These are phyloP conservation scores for Polymixis flavicincta DNA, from an alignment of 2,888 invertebrate species.

Conservation along the genomic window DNA sequence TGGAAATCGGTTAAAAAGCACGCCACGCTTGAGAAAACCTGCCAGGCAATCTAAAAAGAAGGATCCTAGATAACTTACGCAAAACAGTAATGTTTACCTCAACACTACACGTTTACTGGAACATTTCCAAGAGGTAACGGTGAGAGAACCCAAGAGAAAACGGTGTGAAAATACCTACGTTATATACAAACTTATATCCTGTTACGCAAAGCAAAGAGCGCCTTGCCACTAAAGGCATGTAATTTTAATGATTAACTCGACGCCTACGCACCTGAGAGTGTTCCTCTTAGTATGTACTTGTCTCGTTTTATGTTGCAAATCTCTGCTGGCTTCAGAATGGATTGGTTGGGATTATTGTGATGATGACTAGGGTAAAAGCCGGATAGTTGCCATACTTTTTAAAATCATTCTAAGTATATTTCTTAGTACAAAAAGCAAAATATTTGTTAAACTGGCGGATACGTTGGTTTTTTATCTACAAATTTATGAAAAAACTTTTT, in stretches of 20 bases:
- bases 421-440: no score
- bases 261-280: conserved; percentile 44
- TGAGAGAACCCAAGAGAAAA: conserved; percentile 30
- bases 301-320: conserved; percentile 40
- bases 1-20: no score
- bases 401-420: no score
- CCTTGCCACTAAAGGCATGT: conserved; percentile 49
- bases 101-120: conserved; percentile 19
- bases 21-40: conserved; percentile 6
- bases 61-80: conserved; percentile 17
- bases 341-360: conserved; percentile 9
- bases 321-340: conserved; percentile 28
- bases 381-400: no score
- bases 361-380: no score
- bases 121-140: conserved; percentile 27
- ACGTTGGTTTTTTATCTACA: no score
- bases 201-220: conserved; percentile 40
- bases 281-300: conserved; percentile 10
- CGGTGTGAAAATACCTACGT: conserved; percentile 27
- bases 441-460: no score
- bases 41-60: conserved; percentile 28
- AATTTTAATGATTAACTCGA: conserved; percentile 61
- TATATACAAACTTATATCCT: conserved; percentile 34
- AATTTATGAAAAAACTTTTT: no score
- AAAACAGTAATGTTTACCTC: conserved; percentile 29